A percentile compares a stretch with the other conserved stretches of the same genome.
Evolutionary conservation across 2,888 invertebrate genomes (phyloP).

Genomic region (Pyralis farinalis): DNA sequence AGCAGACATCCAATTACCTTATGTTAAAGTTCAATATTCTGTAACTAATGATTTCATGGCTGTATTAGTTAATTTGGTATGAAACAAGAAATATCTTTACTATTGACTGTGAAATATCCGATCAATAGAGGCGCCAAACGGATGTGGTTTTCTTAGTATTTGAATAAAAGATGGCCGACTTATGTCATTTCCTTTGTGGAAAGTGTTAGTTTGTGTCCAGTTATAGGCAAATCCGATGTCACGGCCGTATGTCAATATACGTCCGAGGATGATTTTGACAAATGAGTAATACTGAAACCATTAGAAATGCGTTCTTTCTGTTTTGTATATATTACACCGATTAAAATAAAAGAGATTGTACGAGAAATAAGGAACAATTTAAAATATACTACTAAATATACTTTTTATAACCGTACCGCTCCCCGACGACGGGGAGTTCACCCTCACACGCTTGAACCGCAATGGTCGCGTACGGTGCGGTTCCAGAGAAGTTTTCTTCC

Average conservation of each 20-base stretch:
- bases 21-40: conserved; percentile 12
- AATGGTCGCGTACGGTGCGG: too few species aligned
- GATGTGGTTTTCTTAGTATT: conserved; percentile 53
- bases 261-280: not conserved
- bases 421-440: too few species aligned
- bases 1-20: not conserved
- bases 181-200: conserved; percentile 57
- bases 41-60: conserved; percentile 4
- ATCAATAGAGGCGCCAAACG: conserved; percentile 47
- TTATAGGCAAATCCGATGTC: conserved; percentile 21
- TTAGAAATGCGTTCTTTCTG: too few species aligned
- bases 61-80: conserved; percentile 13
- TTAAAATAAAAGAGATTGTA: too few species aligned
- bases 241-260: conserved; percentile 9
- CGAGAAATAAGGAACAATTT: too few species aligned
- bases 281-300: too few species aligned
- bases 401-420: too few species aligned
- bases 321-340: too few species aligned
- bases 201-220: conserved; percentile 19
- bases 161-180: conserved; percentile 52
- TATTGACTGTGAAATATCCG: conserved; percentile 34
- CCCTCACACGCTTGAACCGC: too few species aligned
- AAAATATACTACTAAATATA: too few species aligned
- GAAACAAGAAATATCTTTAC: conserved; percentile 17
- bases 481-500: too few species aligned